Conservation (phyloP, 2,797 vertebrate species). For the Channa striata region DNA sequence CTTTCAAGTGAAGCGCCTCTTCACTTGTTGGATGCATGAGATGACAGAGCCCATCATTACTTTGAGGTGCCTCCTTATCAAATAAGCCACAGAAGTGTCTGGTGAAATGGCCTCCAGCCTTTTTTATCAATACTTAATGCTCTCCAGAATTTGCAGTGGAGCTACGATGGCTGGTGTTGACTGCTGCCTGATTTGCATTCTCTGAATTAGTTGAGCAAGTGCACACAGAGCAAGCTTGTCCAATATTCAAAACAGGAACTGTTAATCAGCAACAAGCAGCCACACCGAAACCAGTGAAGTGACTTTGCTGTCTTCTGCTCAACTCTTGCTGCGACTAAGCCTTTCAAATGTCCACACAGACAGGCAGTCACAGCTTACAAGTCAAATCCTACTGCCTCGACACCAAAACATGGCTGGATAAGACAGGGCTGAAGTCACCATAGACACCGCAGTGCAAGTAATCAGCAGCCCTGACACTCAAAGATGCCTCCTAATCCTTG, state of each 20-base stretch:
- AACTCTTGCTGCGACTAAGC: slow-evolving; percentile 19
- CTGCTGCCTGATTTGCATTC: slow-evolving; percentile 55
- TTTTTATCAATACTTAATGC: slow-evolving; percentile 23
- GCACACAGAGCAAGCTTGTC: slow-evolving; percentile 55
- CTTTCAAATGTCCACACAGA: slow-evolving; percentile 39
- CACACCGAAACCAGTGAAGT: slow-evolving; percentile 8
- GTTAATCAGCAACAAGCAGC: slow-evolving; percentile 42
- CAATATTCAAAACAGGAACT: slow-evolving; percentile 60
- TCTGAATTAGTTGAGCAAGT: slow-evolving; percentile 28
- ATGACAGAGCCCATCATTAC: slow-evolving; percentile 38
- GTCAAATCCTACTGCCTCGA: slow-evolving; percentile 55
- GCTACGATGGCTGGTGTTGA: neutral
- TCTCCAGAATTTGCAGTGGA: neutral
- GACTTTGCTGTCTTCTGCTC: slow-evolving; percentile 29
- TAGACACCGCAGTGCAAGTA: slow-evolving; percentile 33
- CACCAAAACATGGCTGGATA: slow-evolving; percentile 24
- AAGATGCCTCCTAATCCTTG: slow-evolving; percentile 53
- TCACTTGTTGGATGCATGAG: slow-evolving; percentile 12
- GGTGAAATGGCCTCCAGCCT: slow-evolving; percentile 26
- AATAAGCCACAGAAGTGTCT: slow-evolving; percentile 14
- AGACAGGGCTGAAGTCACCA: slow-evolving; percentile 32
- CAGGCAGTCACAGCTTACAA: slow-evolving; percentile 45
- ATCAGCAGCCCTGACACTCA: slow-evolving; percentile 37
- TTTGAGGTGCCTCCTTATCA: slow-evolving; percentile 28
- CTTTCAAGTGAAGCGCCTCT: slow-evolving; percentile 50